phyloP scores from a whole-genome alignment of 2,888 invertebrate species.

The Drosophila helvetica region DNA sequence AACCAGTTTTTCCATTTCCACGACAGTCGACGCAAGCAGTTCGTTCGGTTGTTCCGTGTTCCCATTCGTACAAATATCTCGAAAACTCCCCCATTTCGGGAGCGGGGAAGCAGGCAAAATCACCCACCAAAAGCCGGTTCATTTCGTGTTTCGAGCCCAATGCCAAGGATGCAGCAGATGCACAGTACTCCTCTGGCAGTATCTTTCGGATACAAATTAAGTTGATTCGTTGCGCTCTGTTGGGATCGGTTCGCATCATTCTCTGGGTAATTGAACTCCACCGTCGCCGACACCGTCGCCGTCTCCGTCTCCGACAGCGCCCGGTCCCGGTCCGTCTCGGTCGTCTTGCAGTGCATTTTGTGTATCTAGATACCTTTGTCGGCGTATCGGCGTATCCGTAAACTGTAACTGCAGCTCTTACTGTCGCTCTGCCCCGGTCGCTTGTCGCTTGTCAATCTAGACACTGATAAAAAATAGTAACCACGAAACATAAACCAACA shows the following conservation, averaged over 20 bases:
- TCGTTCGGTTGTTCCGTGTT: slow-evolving; percentile 15
- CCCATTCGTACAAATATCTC: slow-evolving; percentile 49
- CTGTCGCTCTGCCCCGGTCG: slow-evolving; percentile 32
- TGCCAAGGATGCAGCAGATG: slow-evolving; percentile 68
- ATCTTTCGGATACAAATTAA: slow-evolving; percentile 77
- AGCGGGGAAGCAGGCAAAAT: slow-evolving; percentile 31
- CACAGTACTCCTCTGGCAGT: slow-evolving; percentile 23
- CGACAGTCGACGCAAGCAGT: slow-evolving; percentile 6
- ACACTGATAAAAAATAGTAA: slow-evolving; percentile 70
- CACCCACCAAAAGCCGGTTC: slow-evolving; percentile 59
- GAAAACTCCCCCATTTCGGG: slow-evolving; percentile 17
- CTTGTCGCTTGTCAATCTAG: slow-evolving; percentile 71
- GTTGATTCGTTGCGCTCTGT: slow-evolving; percentile 52
- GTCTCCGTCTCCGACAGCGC: too few species aligned
- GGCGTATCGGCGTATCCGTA: slow-evolving; percentile 44
- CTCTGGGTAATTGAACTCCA: slow-evolving; percentile 54
- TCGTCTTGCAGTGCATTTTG: slow-evolving; percentile 44
- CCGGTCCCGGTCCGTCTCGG: slow-evolving; percentile 10
- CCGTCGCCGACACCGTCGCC: not conserved
- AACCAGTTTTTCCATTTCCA: not conserved
- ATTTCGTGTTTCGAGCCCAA: slow-evolving; percentile 39
- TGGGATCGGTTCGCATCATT: slow-evolving; percentile 14
- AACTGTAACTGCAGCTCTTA: slow-evolving; percentile 4
- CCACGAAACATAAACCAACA: slow-evolving; percentile 65
- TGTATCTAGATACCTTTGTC: slow-evolving; percentile 78